Conservation (phyloP, 1,140 invertebrate genomes). For the Akabosia matsudoensis region DNA sequence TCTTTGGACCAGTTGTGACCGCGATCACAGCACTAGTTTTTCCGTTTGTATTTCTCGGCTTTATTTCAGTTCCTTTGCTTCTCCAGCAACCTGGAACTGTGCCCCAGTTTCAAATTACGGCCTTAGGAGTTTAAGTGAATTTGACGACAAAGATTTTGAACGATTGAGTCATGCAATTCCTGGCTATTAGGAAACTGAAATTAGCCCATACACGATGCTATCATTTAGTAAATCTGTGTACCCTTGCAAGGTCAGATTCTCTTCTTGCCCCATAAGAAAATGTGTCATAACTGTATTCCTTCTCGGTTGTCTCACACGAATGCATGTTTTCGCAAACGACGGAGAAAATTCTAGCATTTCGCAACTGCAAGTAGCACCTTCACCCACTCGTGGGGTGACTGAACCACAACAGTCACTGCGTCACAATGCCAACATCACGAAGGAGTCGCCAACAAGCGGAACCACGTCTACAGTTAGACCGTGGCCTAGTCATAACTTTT, state of each 20-base stretch:
- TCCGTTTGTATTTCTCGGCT: conserved; percentile 31
- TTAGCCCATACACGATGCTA: no score
- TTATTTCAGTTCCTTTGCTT: conserved; percentile 26
- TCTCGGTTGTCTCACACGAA: background rate
- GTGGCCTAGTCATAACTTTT: conserved; percentile 35
- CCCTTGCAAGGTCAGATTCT: background rate
- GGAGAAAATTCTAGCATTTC: background rate
- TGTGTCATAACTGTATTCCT: background rate
- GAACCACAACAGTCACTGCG: background rate
- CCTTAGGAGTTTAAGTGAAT: no score
- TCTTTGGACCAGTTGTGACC: conserved; percentile 23
- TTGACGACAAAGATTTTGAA: no score
- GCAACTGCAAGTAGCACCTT: background rate
- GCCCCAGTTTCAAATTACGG: no score
- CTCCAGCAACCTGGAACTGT: background rate
- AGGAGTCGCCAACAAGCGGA: conserved; percentile 3
- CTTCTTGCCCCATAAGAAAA: background rate
- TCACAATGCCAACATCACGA: background rate
- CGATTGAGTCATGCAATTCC: no score
- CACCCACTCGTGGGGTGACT: background rate
- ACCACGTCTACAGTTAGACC: conserved; percentile 37
- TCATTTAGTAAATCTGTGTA: background rate
- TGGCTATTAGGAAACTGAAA: no score
- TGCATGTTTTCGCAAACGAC: background rate
- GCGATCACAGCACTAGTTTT: conserved; percentile 13